Conservation (phyloP, 1,140 invertebrate species). For the Streblospio benedicti region DNA sequence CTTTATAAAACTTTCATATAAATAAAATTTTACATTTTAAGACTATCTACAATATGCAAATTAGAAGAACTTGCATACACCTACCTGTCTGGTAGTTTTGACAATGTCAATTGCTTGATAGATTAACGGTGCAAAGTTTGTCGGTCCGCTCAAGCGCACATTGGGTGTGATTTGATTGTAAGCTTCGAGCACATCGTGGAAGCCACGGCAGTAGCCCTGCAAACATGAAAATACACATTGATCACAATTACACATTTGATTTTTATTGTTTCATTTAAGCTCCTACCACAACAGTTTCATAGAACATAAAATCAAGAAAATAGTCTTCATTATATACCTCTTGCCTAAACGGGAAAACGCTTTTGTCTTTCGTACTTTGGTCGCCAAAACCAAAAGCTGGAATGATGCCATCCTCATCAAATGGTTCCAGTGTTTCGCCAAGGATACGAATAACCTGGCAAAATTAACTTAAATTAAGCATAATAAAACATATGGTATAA, state of each 20-base stretch:
- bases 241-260: neutral
- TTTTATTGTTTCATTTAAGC: neutral
- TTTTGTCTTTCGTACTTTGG: constrained; percentile 40
- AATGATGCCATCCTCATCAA: constrained; percentile 46
- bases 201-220: constrained; percentile 41
- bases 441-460: constrained; percentile 49
- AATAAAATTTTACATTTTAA: too few species aligned
- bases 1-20: too few species aligned
- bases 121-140: constrained; percentile 51
- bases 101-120: constrained; percentile 49
- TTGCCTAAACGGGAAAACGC: constrained; percentile 46
- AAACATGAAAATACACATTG: constrained; percentile 3
- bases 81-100: constrained; percentile 28
- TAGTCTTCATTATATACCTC: too few species aligned
- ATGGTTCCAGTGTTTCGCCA: constrained; percentile 48
- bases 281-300: neutral
- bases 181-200: constrained; percentile 44
- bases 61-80: too few species aligned
- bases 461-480: neutral
- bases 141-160: constrained; percentile 42
- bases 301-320: too few species aligned
- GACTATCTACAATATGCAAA: too few species aligned
- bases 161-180: constrained; percentile 31
- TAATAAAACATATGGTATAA: neutral
- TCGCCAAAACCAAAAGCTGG: constrained; percentile 52